Evolutionary conservation across 2,797 vertebrate species (phyloP), one percentile per base, ranked within the genome.

Genomic region (Galago senegalensis): DNA sequence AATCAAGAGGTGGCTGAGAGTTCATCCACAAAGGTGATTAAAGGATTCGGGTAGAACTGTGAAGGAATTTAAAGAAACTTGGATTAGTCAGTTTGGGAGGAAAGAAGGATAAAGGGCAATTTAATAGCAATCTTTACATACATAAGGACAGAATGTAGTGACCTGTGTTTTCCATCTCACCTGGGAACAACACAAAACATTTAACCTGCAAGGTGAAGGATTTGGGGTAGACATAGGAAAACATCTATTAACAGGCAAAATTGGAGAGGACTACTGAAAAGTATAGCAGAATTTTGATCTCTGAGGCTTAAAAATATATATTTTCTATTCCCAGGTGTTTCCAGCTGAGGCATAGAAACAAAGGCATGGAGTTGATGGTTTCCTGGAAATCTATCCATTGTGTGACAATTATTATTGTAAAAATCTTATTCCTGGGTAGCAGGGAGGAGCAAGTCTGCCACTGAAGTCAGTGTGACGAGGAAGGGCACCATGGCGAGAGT

Each of bases 21-120:
- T 96, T 97, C 87, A 97, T 83, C 92, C 77, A 85, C 89, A 92
- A 93, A 96, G 89, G 95, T 93, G 87, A 95, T 97, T 96, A 97
- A 97, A 97, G 70, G 79, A 89, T 92, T 96, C 95, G 49, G 91
- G 97, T 95, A 91, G 92, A 96, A 77, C 61, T 95, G 27, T 87
- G 81, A 97, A 76, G 80, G 90, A 97, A 95, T 96, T 92, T 87
- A 83, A 92, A 94, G 96, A 95, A 95, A 97, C 83, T 67, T 27
- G 87, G 60, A 95, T 97, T 97, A 91, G 73, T 94, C 77, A 76
- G 13, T 25, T 95, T 91, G 80, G 91, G 92, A 95, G 92, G 73
- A 95, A 93, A 94, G 63, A 37, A 91, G 80, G 91, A 89, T 84
- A 97, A 94, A 95, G 89, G 81, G 53, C 88, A 96, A 89, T 95